These are phyloP conservation scores for Acronicta alni DNA, from an alignment of 2,888 invertebrate species.

Conservation along the genomic window DNA sequence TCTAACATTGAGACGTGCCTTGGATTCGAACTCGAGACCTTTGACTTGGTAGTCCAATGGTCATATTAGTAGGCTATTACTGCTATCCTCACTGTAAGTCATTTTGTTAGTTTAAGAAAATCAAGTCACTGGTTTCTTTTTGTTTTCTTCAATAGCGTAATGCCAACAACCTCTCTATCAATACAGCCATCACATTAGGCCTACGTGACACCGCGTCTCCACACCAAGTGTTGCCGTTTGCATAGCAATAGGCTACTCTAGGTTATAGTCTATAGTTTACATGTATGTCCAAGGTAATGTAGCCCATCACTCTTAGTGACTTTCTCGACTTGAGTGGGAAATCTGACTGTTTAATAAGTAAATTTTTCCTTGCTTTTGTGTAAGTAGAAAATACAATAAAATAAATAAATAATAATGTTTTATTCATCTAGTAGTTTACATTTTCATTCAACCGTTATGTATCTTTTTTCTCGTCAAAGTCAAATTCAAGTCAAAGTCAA, in stretches of 20 bases:
- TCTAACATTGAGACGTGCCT: no score
- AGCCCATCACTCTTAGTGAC: conserved; percentile 31
- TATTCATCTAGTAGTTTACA: no score
- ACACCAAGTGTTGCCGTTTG: conserved; percentile 19
- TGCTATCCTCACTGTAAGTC: no score
- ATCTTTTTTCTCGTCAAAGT: no score
- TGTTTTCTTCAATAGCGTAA: not conserved
- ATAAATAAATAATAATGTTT: not conserved
- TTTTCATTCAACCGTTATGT: no score
- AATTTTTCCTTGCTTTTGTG: conserved; percentile 16
- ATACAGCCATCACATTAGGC: conserved; percentile 15
- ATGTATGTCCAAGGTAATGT: conserved; percentile 22
- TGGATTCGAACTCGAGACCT: no score
- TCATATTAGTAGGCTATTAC: no score
- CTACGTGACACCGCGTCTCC: conserved; percentile 19
- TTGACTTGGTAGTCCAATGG: no score
- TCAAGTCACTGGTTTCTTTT: not conserved
- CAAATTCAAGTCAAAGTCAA: no score
- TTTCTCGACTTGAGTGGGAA: conserved; percentile 23
- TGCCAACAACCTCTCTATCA: not conserved
- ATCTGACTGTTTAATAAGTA: not conserved
- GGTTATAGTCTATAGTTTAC: conserved; percentile 13
- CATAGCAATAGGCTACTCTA: conserved; percentile 28
- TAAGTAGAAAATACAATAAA: conserved; percentile 1
- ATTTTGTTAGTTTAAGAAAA: no score